Evolutionary conservation across 2,888 invertebrate genomes (phyloP).

Genomic region (Platycheirus rosarum): DNA sequence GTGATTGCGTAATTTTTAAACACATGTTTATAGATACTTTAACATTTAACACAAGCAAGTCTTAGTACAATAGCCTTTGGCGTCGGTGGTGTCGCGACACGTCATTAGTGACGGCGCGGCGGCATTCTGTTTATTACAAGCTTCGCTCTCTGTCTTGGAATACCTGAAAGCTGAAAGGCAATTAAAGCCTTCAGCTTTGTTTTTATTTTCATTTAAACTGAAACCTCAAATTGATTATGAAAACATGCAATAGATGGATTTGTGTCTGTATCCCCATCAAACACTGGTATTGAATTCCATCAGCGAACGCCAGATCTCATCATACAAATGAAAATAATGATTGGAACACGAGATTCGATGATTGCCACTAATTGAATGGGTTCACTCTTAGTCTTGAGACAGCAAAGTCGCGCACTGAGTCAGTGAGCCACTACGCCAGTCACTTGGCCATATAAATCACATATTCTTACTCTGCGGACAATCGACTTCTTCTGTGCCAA

Average conservation of each 20-base stretch:
- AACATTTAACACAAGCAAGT: constrained; percentile 30
- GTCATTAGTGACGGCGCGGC: constrained; percentile 4
- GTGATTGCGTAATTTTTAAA: constrained; percentile 44
- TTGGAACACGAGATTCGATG: constrained; percentile 68
- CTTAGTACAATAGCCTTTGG: constrained; percentile 27
- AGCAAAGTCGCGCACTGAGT: constrained; percentile 36
- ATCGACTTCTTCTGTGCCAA: background rate
- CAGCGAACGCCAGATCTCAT: constrained; percentile 9
- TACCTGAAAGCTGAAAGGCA: constrained; percentile 56
- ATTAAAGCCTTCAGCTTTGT: constrained; percentile 39
- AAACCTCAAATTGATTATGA: constrained; percentile 54
- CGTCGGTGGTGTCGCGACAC: constrained; percentile 4
- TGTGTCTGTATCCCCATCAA: constrained; percentile 13
- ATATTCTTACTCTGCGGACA: constrained; percentile 12
- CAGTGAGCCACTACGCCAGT: constrained; percentile 49
- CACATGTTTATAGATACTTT: constrained; percentile 23
- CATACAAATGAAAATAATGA: constrained; percentile 38
- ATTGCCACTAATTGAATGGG: constrained; percentile 67
- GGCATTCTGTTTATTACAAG: constrained; percentile 49
- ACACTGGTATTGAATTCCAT: constrained; percentile 34
- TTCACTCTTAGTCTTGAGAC: constrained; percentile 50
- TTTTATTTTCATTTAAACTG: constrained; percentile 27
- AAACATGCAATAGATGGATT: constrained; percentile 54
- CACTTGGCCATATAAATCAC: constrained; percentile 61
- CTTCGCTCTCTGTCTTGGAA: constrained; percentile 1